Percentiles rank a stretch among this genome's conserved stretches.
Conservation (phyloP, 2,888 invertebrate genomes). For the Keiferia lycopersicella region DNA sequence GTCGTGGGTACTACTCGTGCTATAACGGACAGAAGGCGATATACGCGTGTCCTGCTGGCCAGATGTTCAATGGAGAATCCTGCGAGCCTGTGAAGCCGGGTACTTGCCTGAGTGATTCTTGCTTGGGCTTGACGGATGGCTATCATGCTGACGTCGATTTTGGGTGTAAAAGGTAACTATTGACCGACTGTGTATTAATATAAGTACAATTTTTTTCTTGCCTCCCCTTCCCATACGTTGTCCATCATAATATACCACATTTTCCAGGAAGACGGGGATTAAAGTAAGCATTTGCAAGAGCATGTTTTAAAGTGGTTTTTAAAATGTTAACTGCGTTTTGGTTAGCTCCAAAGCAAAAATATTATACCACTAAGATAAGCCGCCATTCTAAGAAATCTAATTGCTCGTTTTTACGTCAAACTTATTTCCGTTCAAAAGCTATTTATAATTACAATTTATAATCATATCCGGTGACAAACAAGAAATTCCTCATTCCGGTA, state of each 20-base stretch:
- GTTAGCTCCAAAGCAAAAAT: too few species aligned
- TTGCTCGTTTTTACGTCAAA: constrained; percentile 4
- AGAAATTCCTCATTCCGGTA: constrained; percentile 19
- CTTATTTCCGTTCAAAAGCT: constrained; percentile 11
- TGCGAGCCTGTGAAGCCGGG: constrained; percentile 67
- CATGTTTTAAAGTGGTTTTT: too few species aligned
- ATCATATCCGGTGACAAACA: constrained; percentile 17
- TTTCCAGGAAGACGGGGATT: too few species aligned
- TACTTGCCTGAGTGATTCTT: constrained; percentile 71
- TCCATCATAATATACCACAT: too few species aligned
- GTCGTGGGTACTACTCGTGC: constrained; percentile 83
- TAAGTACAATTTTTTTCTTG: too few species aligned
- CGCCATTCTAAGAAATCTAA: too few species aligned
- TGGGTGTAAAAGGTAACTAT: constrained; percentile 70
- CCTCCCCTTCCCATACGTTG: too few species aligned
- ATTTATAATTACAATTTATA: not conserved
- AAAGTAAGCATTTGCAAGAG: too few species aligned
- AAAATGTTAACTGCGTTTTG: too few species aligned
- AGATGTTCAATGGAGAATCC: constrained; percentile 79
- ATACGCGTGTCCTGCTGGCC: constrained; percentile 78
- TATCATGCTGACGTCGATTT: constrained; percentile 80
- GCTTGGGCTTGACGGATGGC: constrained; percentile 75
- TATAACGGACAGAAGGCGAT: constrained; percentile 78
- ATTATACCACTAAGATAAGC: too few species aligned
- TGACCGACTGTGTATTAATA: too few species aligned